A percentile compares a stretch with the other conserved stretches of the same genome.
Evolutionary conservation across 30 jellyfish, hydroid and myxozoan genomes (phyloP).

Genomic region (Turritopsis rubra): DNA sequence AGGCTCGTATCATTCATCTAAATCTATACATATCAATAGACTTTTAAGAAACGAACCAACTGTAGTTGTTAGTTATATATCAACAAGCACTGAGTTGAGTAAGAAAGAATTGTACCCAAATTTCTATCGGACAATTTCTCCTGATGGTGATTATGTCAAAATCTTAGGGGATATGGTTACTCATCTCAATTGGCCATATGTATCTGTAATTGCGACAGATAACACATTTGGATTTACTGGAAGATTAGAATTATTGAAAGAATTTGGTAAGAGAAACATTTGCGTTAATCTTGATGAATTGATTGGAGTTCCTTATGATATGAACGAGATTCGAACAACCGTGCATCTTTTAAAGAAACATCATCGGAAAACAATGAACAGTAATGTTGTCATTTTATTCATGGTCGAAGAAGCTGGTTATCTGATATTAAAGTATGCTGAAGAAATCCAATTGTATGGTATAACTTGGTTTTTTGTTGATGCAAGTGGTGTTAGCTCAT

Average conservation of each 20-base stretch:
- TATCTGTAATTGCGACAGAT: conserved; percentile 17
- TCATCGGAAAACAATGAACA: neutral
- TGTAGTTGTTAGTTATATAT: neutral
- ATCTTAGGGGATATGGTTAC: neutral
- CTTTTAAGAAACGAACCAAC: neutral
- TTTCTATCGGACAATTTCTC: conserved; percentile 15
- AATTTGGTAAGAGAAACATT: neutral
- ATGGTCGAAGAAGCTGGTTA: conserved; percentile 5
- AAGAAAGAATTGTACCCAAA: conserved; percentile 10
- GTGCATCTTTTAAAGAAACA: neutral
- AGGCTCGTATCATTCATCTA: conserved; percentile 6
- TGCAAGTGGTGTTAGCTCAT: conserved; percentile 2
- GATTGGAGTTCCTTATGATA: conserved; percentile 17
- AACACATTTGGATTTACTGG: conserved; percentile 5
- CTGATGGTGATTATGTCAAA: neutral
- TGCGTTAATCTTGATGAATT: conserved; percentile 1
- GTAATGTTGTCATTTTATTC: conserved; percentile 1
- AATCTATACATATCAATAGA: neutral
- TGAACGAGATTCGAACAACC: neutral
- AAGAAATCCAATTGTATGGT: neutral
- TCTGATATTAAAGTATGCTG: neutral
- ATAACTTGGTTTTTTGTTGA: conserved; percentile 18
- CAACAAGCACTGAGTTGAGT: conserved; percentile 16
- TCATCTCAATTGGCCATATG: conserved; percentile 11
- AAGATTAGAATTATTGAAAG: neutral